These are phyloP conservation scores for Metopia argyrocephala DNA, from an alignment of 2,888 invertebrate species.

Conservation along the genomic window DNA sequence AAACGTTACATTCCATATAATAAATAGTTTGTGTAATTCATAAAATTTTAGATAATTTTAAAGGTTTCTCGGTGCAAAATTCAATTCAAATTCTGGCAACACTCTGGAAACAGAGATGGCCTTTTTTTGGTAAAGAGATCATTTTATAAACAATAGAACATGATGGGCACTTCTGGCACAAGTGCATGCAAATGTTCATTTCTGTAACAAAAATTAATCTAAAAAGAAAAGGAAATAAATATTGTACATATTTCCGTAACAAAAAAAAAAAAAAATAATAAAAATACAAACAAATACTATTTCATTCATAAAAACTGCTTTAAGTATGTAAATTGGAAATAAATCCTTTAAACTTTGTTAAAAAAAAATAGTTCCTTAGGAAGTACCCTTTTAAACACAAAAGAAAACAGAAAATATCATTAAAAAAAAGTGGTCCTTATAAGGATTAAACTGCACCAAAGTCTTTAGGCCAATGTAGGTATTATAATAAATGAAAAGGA, in stretches of 20 bases:
- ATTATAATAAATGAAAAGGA: constrained; percentile 31
- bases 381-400: constrained; percentile 41
- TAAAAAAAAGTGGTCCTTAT: constrained; percentile 38
- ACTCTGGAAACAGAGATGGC: too few relatives aligned
- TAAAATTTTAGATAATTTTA: too few relatives aligned
- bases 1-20: too few relatives aligned
- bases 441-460: constrained; percentile 52
- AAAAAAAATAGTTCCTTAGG: constrained; percentile 23
- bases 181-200: too few relatives aligned
- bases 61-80: too few relatives aligned
- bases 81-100: too few relatives aligned
- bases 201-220: not conserved
- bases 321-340: constrained; percentile 43
- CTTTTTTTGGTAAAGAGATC: too few relatives aligned
- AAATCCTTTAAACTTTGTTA: not conserved
- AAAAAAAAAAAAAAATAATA: constrained; percentile 19
- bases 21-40: too few relatives aligned
- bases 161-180: too few relatives aligned
- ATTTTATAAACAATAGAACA: too few relatives aligned
- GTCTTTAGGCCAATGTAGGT: constrained; percentile 8
- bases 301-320: constrained; percentile 32
- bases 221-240: constrained; percentile 36
- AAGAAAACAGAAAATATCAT: constrained; percentile 37
- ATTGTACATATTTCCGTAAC: constrained; percentile 56
- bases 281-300: constrained; percentile 17